Evolutionary conservation across 1,140 invertebrate species (phyloP).

Genomic region (Vollenhovia emeryi): DNA sequence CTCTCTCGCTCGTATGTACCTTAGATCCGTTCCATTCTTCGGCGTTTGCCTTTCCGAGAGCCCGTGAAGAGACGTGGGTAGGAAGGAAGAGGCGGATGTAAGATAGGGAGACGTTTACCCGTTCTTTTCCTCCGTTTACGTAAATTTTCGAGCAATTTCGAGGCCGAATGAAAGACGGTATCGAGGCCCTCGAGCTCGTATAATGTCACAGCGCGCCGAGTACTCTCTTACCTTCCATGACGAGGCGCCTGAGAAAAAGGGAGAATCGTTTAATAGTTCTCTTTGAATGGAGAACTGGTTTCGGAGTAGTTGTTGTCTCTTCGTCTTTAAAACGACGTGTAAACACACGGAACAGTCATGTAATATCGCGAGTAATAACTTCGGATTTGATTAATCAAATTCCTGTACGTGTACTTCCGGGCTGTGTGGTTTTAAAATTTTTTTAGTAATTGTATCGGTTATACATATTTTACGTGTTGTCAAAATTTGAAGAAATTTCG

Average conservation of each 20-base stretch:
- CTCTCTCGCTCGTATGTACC: constrained; percentile 69
- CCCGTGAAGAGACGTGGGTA: constrained; percentile 49
- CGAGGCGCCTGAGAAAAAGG: constrained; percentile 13
- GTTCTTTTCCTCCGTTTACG: constrained; percentile 66
- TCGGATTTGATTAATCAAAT: constrained; percentile 1
- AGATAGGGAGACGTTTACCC: constrained; percentile 49
- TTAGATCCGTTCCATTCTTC: constrained; percentile 75
- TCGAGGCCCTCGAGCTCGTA: constrained; percentile 37
- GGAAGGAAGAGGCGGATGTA: constrained; percentile 30
- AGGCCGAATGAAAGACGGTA: constrained; percentile 35
- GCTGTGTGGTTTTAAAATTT: neutral
- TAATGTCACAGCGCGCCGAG: constrained; percentile 66
- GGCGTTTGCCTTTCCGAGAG: constrained; percentile 75
- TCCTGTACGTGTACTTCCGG: neutral
- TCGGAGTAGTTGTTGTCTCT: neutral
- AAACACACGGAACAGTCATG: neutral
- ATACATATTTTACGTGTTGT: neutral
- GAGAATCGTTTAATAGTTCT: constrained; percentile 66
- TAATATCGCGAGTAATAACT: neutral
- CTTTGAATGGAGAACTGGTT: constrained; percentile 74
- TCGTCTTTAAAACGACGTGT: constrained; percentile 10
- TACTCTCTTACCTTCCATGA: constrained; percentile 45
- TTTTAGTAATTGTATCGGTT: neutral
- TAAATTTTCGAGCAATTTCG: constrained; percentile 73
- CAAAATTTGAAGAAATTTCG: constrained; percentile 17